Evolutionary conservation across 2,888 invertebrate species (phyloP).

Genomic region (Trachelus troglodyta): DNA sequence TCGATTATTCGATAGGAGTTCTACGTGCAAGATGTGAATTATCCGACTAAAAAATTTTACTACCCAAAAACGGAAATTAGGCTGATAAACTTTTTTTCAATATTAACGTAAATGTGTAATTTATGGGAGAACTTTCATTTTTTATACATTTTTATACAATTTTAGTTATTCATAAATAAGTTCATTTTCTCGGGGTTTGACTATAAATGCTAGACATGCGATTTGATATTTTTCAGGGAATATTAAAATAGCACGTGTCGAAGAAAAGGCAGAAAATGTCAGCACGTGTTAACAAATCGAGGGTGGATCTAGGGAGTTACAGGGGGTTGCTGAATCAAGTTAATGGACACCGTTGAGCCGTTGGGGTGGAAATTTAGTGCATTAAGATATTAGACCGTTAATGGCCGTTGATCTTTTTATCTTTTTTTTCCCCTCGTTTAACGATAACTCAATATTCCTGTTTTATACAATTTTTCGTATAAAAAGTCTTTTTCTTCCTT

Average conservation of each 20-base stretch:
- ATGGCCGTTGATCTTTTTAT: background rate
- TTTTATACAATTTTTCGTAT: background rate
- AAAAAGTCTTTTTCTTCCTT: background rate
- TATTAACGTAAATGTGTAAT: background rate
- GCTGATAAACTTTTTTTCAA: background rate
- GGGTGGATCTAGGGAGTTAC: background rate
- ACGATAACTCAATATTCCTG: background rate
- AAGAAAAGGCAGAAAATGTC: conserved; percentile 56
- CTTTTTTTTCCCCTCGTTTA: background rate
- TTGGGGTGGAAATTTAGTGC: conserved; percentile 5
- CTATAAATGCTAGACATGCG: background rate
- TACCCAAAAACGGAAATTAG: background rate
- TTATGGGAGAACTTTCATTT: background rate
- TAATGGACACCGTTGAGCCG: conserved; percentile 26
- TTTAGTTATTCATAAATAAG: background rate
- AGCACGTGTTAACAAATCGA: conserved; percentile 49
- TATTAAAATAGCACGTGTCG: conserved; percentile 61
- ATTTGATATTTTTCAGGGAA: conserved; percentile 13
- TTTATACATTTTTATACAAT: background rate
- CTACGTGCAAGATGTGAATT: background rate
- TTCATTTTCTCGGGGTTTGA: background rate
- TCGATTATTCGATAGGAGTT: background rate
- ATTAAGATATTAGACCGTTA: conserved; percentile 5
- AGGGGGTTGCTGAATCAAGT: conserved; percentile 21
- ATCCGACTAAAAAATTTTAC: background rate